Evolutionary conservation across 2,113 vertebrate species (phyloP), one percentile per base, ranked within the genome.

Genomic region (Sterrhoptilus dennistouni): DNA sequence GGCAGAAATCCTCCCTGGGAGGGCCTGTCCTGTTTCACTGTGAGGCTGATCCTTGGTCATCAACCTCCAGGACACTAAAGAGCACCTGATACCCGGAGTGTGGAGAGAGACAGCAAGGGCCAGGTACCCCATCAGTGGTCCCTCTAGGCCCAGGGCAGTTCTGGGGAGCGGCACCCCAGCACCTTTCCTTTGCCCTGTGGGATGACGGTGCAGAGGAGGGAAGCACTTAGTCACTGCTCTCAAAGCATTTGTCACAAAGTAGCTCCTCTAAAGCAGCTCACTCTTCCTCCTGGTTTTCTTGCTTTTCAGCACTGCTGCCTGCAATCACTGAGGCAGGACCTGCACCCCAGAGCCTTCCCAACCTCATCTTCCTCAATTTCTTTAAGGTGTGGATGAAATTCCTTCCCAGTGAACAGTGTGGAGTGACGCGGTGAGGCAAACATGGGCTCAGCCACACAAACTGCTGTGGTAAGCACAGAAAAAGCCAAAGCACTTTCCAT

Each of bases 331-430:
- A 70, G 61, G 75, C 75, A 93, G 78, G 44, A 86, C 50, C 44
- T 69, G 54, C 71, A 70, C 24, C 38, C n/a, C 2, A 1, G 54
- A 86, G 65, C 64, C 76, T 77, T 87, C 72, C 76, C 76, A 81
- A 1, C 42, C 60, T 81, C 94, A 71, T 90, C 86, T 88, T 89
- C 90, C 94, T 92, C 83, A 50, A 47, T 95, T 91, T 85, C 87
- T 89, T 74, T 88, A 74, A 96, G 87, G 92, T 3, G 84, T 91
- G 92, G 92, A 83, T 90, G 90, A 44, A 88, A 96, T 95, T 95
- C 92, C 83, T 93, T 25, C 28, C 56, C 74, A 63, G n/a, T 87
- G 83, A 95, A 53, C 47, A 0, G 56, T 23, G 56, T 31, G 40
- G 56, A 28, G 56, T 14, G 88, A 93, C 9, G 23, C 18, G 1